Evolutionary conservation across 2,113 vertebrate species (phyloP).

Genomic region (Propithecus coquereli): DNA sequence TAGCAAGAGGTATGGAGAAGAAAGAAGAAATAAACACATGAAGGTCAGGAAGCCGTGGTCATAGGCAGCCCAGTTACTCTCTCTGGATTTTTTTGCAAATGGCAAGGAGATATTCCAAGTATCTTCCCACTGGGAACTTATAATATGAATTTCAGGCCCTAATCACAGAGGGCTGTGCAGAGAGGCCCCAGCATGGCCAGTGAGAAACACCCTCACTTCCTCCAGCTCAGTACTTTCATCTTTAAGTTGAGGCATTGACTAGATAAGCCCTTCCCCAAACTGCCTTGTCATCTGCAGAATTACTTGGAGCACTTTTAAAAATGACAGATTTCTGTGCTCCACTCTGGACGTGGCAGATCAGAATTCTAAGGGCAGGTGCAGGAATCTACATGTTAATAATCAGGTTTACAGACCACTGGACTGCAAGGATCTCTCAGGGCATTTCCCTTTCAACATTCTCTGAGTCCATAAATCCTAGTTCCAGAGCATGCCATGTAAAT

Average conservation of each 20-base stretch:
- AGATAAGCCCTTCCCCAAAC: neutral
- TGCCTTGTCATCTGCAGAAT: neutral
- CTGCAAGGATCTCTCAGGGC: neutral
- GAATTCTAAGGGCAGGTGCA: no score
- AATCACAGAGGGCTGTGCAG: neutral
- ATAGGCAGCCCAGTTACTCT: accelerated
- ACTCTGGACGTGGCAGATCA: neutral
- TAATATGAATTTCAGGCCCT: neutral
- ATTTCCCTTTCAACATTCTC: neutral
- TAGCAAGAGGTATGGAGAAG: neutral
- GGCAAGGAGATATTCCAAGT: neutral
- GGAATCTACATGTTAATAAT: neutral
- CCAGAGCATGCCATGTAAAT: accelerated
- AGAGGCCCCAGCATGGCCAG: neutral
- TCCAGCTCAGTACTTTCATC: neutral
- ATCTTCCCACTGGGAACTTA: neutral
- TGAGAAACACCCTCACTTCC: neutral
- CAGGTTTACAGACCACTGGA: neutral
- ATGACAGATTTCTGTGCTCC: neutral
- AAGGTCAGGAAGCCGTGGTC: neutral
- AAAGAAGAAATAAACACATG: neutral
- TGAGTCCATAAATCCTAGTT: neutral
- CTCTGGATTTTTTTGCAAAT: neutral
- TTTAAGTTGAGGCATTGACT: neutral
- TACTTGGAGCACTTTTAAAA: neutral